These are phyloP conservation scores for Drosophila atripex DNA, from an alignment of 2,888 invertebrate species.

Conservation along the genomic window DNA sequence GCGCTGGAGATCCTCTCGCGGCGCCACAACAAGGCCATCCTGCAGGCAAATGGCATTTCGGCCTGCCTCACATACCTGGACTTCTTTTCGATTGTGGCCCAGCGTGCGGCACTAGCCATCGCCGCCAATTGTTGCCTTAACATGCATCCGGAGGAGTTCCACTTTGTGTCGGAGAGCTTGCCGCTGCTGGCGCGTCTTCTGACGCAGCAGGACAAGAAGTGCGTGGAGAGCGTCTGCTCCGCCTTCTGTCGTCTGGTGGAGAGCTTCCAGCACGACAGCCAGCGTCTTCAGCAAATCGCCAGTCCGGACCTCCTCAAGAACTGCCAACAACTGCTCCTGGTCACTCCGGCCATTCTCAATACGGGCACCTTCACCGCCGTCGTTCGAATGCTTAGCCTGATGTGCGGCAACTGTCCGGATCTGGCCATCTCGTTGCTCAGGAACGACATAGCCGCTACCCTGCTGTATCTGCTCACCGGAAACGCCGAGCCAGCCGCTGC, in stretches of 20 bases:
- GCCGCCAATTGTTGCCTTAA: conserved; percentile 99
- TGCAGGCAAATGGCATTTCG: conserved; percentile 97
- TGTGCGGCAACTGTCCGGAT: conserved; percentile 98
- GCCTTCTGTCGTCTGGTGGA: conserved; percentile 98
- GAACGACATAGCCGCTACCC: conserved; percentile 97
- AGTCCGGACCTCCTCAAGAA: conserved; percentile 94
- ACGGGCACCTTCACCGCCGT: conserved; percentile 98
- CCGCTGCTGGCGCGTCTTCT: conserved; percentile 91
- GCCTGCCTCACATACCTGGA: conserved; percentile 98
- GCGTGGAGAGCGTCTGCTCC: conserved; percentile 97
- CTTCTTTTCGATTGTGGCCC: conserved; percentile 99
- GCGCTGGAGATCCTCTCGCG: conserved; percentile 98
- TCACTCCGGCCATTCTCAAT: conserved; percentile 97
- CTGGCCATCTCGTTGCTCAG: conserved; percentile 95
- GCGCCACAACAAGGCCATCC: conserved; percentile 97
- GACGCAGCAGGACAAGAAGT: conserved; percentile 97
- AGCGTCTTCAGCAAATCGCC: conserved; percentile 96
- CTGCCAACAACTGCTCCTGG: conserved; percentile 95
- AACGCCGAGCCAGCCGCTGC: conserved; percentile 86
- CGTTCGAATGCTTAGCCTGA: conserved; percentile 96
- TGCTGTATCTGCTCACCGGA: conserved; percentile 97
- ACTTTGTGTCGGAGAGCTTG: conserved; percentile 94
- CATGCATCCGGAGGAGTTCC: conserved; percentile 96
- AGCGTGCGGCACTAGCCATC: conserved; percentile 97
- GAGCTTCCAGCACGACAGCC: conserved; percentile 96